Percentiles rank a stretch among this genome's conserved stretches.
phyloP scores from a whole-genome alignment of 2,113 vertebrate species.

The Phrynosoma blainvillii region DNA sequence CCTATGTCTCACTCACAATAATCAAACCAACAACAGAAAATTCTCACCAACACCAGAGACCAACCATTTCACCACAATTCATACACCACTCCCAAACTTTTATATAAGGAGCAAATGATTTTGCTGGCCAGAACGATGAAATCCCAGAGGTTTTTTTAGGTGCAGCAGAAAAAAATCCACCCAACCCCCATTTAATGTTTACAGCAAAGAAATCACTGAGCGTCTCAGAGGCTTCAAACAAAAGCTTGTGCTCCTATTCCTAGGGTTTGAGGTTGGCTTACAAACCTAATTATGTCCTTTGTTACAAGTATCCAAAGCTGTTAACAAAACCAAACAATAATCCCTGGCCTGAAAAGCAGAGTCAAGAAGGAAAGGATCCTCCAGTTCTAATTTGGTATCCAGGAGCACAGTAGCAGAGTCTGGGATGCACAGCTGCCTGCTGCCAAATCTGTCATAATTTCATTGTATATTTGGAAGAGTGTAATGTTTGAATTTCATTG shows the following conservation, averaged over 20 bases:
- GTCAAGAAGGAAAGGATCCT: constrained; percentile 17
- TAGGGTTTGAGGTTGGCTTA: constrained; percentile 22
- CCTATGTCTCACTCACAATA: background rate
- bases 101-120: background rate
- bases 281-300: background rate
- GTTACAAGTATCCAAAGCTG: background rate
- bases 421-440: constrained; percentile 44
- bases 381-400: constrained; percentile 34
- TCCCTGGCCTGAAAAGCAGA: constrained; percentile 18
- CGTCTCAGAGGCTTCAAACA: background rate
- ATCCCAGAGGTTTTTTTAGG: background rate
- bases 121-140: background rate
- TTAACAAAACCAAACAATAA: background rate
- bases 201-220: constrained; percentile 6
- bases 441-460: constrained; percentile 46
- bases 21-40: background rate
- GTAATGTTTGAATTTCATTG: constrained; percentile 33
- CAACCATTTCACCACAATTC: constrained; percentile 44
- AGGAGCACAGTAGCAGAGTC: constrained; percentile 24
- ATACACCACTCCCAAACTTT: constrained; percentile 12
- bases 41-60: background rate
- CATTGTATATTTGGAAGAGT: constrained; percentile 6
- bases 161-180: background rate
- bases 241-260: background rate
- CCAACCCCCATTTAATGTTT: background rate